Conservation (phyloP, 2,888 invertebrate genomes). For the Metalampra italica region DNA sequence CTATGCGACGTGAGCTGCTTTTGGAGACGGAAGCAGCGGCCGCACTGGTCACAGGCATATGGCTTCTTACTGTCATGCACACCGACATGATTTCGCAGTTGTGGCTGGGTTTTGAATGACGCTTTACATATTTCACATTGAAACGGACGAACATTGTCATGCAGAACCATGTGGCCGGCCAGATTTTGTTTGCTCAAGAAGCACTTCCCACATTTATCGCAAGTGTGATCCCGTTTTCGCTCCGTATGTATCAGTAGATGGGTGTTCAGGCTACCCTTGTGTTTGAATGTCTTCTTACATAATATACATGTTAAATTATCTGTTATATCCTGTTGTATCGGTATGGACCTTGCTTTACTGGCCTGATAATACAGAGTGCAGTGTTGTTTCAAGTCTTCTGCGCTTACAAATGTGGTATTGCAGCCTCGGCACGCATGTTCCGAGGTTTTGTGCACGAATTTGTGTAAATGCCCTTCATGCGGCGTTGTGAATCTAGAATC, state of each 20-base stretch:
- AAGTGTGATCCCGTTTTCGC: constrained; percentile 46
- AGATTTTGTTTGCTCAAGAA: constrained; percentile 33
- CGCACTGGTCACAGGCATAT: constrained; percentile 63
- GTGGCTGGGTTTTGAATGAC: constrained; percentile 38
- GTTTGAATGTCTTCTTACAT: constrained; percentile 49
- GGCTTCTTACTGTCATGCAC: constrained; percentile 44
- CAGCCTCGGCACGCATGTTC: constrained; percentile 48
- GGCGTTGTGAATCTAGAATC: constrained; percentile 31
- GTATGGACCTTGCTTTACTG: constrained; percentile 27
- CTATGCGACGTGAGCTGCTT: constrained; percentile 86
- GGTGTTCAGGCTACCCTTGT: constrained; percentile 39
- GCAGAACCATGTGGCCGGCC: constrained; percentile 39
- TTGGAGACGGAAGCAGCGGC: constrained; percentile 77
- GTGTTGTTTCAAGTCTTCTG: constrained; percentile 39
- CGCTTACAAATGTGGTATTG: constrained; percentile 34
- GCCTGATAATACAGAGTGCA: constrained; percentile 32
- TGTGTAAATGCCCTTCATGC: constrained; percentile 29
- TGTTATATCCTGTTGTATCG: constrained; percentile 18
- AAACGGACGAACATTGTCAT: constrained; percentile 45
- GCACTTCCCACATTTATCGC: constrained; percentile 33
- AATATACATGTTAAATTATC: constrained; percentile 40
- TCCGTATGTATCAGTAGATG: constrained; percentile 80
- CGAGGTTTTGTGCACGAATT: constrained; percentile 26
- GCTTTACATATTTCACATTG: constrained; percentile 56
- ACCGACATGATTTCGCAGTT: constrained; percentile 39